Evolutionary conservation across 2,888 invertebrate genomes (phyloP).

Genomic region (Chromoteleia sp.): DNA sequence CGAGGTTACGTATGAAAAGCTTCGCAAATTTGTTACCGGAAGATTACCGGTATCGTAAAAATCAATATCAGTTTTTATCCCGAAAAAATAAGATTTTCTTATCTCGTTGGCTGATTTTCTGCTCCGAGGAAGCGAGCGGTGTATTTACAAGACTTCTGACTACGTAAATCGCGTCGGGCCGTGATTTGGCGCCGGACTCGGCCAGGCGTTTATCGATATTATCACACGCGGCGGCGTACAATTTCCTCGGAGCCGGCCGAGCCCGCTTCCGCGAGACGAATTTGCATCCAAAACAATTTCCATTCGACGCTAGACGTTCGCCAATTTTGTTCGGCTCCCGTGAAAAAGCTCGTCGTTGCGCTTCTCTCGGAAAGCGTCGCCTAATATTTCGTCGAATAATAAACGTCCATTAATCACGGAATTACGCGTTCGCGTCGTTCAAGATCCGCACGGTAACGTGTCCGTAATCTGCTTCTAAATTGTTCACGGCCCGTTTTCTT

Average conservation of each 20-base stretch:
- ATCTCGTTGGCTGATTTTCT: constrained; percentile 39
- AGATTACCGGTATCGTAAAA: constrained; percentile 44
- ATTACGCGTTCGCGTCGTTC: not conserved
- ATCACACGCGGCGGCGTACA: constrained; percentile 50
- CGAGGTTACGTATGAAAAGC: constrained; percentile 31
- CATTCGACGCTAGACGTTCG: constrained; percentile 33
- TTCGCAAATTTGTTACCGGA: constrained; percentile 37
- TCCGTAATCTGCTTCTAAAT: not conserved
- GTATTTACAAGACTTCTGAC: constrained; percentile 38
- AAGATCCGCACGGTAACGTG: not conserved
- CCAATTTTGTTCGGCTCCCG: constrained; percentile 4
- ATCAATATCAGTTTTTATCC: constrained; percentile 40
- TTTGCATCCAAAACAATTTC: constrained; percentile 59
- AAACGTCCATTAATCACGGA: constrained; percentile 19
- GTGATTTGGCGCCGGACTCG: constrained; percentile 39
- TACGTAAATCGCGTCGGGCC: constrained; percentile 25
- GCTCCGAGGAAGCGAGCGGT: constrained; percentile 11
- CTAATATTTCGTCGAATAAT: constrained; percentile 27
- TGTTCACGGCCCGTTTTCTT: not conserved
- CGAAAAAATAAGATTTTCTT: constrained; percentile 42
- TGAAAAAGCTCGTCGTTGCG: constrained; percentile 3
- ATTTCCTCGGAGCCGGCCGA: constrained; percentile 35
- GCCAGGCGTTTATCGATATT: constrained; percentile 51
- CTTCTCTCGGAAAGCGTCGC: not conserved
- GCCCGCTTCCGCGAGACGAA: constrained; percentile 42